phyloP scores from a whole-genome alignment of 2,888 invertebrate species.

The Drosophila demipolita region DNA sequence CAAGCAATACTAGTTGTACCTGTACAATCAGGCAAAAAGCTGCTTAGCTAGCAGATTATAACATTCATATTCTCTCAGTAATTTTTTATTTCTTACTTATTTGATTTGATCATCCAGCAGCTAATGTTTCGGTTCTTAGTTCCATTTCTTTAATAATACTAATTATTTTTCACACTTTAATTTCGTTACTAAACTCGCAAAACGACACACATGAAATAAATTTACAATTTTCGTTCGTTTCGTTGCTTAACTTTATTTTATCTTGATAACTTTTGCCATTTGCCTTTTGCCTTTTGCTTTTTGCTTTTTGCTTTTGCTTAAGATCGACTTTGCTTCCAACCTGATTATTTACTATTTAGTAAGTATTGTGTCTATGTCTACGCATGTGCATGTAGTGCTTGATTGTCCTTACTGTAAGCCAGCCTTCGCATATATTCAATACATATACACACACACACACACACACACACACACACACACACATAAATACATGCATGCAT shows the following conservation, averaged over 20 bases:
- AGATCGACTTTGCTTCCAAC: constrained; percentile 33
- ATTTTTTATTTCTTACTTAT: constrained; percentile 9
- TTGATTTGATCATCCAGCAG: constrained; percentile 16
- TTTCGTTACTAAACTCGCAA: constrained; percentile 22
- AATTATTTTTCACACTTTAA: constrained; percentile 24
- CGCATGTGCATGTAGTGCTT: constrained; percentile 24
- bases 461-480: background rate
- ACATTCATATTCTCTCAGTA: constrained; percentile 25
- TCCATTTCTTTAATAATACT: constrained; percentile 19
- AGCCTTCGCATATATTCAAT: background rate
- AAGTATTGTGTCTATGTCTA: constrained; percentile 11
- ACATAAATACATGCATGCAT: background rate
- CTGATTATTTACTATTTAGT: constrained; percentile 5
- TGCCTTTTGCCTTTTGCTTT: constrained; percentile 60
- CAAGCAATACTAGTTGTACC: constrained; percentile 30
- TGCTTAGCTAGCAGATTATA: constrained; percentile 29
- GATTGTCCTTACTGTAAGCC: background rate
- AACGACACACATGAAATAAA: constrained; percentile 38
- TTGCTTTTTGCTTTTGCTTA: constrained; percentile 63
- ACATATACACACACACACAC: background rate
- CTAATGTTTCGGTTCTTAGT: constrained; percentile 23
- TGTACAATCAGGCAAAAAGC: constrained; percentile 16
- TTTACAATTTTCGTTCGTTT: constrained; percentile 28
- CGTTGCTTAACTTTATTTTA: constrained; percentile 33
- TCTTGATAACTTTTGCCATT: constrained; percentile 14